A percentile compares a stretch with the other conserved stretches of the same genome.
These are phyloP conservation scores for Mixornis gularis DNA, from an alignment of 2,113 vertebrate species.

Conservation along the genomic window DNA sequence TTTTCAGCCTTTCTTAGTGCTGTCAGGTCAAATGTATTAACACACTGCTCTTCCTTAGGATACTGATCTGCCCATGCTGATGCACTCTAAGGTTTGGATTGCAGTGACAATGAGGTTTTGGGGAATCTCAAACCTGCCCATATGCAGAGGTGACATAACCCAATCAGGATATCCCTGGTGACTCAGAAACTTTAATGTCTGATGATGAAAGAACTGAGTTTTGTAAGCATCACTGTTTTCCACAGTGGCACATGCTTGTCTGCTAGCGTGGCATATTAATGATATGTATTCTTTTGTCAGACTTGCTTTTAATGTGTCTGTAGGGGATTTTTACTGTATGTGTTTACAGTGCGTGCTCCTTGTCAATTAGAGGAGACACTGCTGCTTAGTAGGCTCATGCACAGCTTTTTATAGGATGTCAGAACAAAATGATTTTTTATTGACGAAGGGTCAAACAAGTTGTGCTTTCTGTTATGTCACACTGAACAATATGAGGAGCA, in stretches of 20 bases:
- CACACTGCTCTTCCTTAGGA: background rate
- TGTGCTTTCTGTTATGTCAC: constrained; percentile 75
- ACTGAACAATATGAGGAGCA: constrained; percentile 69
- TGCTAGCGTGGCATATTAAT: background rate
- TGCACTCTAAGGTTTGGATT: background rate
- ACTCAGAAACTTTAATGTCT: background rate
- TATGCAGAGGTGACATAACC: background rate
- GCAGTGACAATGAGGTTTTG: background rate
- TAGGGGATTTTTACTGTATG: constrained; percentile 14
- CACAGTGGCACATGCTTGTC: background rate
- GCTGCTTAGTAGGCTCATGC: constrained; percentile 34
- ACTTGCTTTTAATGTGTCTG: background rate
- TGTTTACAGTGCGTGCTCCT: constrained; percentile 35
- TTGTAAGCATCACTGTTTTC: background rate
- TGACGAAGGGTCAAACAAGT: constrained; percentile 65
- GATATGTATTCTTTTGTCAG: background rate
- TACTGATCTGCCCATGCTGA: background rate
- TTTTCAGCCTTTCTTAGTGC: background rate
- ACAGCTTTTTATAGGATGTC: constrained; percentile 67
- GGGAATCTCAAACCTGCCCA: background rate
- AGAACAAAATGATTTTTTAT: constrained; percentile 76
- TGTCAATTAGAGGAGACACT: constrained; percentile 59
- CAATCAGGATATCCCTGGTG: background rate
- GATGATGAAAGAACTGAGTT: background rate
- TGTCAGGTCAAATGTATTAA: background rate